Conservation (phyloP, 1,140 invertebrate genomes). For the Ips nitidus region DNA sequence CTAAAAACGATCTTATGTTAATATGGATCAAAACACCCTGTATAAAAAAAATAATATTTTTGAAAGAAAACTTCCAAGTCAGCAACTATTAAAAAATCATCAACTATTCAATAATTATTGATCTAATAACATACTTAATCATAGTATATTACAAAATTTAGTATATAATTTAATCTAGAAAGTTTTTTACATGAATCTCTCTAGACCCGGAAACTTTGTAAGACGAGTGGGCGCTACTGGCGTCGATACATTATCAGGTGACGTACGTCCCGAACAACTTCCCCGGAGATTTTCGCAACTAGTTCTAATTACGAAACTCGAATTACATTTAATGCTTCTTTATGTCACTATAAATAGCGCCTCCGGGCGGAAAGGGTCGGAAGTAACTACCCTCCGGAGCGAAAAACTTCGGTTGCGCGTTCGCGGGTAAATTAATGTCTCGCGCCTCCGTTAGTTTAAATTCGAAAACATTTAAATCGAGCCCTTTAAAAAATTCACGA, state of each 20-base stretch:
- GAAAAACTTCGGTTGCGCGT: slow-evolving; percentile 24
- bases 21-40: too few relatives aligned
- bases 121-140: too few relatives aligned
- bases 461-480: neutral
- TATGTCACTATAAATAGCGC: slow-evolving; percentile 34
- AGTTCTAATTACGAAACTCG: slow-evolving; percentile 36
- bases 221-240: neutral
- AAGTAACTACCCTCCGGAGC: slow-evolving; percentile 20
- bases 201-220: too few relatives aligned
- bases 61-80: too few relatives aligned
- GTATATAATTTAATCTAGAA: too few relatives aligned
- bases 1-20: too few relatives aligned
- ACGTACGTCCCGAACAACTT: slow-evolving; percentile 12
- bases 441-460: slow-evolving; percentile 18
- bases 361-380: slow-evolving; percentile 11
- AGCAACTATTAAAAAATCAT: too few relatives aligned
- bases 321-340: slow-evolving; percentile 35
- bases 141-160: too few relatives aligned
- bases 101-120: too few relatives aligned
- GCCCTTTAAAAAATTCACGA: slow-evolving; percentile 14
- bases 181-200: too few relatives aligned
- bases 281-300: slow-evolving; percentile 33
- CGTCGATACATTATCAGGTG: slow-evolving; percentile 27
- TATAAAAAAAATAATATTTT: too few relatives aligned
- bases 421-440: slow-evolving; percentile 25